Percentiles rank a stretch among this genome's conserved stretches.
These are phyloP conservation scores for Dynastes maya DNA, from an alignment of 2,888 invertebrate species.

Conservation along the genomic window DNA sequence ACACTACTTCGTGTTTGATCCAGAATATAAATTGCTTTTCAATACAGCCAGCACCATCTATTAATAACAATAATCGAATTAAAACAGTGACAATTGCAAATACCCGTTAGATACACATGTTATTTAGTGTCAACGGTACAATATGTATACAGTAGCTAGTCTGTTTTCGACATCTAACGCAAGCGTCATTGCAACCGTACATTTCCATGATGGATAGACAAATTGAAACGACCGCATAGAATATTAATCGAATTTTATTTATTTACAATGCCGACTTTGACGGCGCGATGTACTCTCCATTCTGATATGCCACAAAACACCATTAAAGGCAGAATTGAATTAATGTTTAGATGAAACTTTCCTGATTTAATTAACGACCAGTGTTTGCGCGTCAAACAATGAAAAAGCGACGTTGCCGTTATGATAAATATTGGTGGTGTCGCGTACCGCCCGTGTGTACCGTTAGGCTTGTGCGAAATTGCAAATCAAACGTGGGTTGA, in stretches of 20 bases:
- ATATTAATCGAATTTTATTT: constrained; percentile 6
- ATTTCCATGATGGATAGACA: background rate
- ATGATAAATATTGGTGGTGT: background rate
- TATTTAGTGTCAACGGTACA: too few species aligned
- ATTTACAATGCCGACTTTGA: constrained; percentile 6
- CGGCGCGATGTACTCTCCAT: background rate
- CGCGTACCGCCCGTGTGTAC: too few species aligned
- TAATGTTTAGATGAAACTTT: constrained; percentile 12
- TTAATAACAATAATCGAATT: too few species aligned
- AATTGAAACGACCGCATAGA: background rate
- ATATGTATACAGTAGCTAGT: too few species aligned
- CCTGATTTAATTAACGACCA: constrained; percentile 9
- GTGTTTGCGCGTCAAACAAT: constrained; percentile 12
- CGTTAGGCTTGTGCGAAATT: too few species aligned
- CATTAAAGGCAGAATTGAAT: constrained; percentile 5
- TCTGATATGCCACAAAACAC: constrained; percentile 1
- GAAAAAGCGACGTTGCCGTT: constrained; percentile 15
- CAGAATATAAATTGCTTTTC: too few species aligned
- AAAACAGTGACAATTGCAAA: too few species aligned
- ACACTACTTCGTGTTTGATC: too few species aligned
- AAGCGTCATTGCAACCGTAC: background rate
- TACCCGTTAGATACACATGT: too few species aligned
- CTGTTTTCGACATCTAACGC: too few species aligned
- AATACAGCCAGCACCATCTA: too few species aligned
- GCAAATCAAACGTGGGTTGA: too few species aligned